Percentiles rank a stretch among this genome's conserved stretches.
phyloP scores from a whole-genome alignment of 2,797 vertebrate species.

The Emys orbicularis region DNA sequence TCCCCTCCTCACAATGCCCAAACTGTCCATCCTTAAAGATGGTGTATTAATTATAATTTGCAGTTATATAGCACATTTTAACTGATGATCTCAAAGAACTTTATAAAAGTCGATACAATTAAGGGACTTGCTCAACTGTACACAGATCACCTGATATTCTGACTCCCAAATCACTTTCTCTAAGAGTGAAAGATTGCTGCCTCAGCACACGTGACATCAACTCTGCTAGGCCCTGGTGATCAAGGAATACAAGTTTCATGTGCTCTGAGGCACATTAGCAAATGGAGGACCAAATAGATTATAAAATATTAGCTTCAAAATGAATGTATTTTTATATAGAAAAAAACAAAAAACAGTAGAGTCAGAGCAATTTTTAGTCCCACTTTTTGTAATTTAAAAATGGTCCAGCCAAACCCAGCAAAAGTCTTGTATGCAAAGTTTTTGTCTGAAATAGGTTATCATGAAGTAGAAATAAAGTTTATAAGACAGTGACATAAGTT shows the following conservation, averaged over 20 bases:
- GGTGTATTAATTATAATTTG: neutral
- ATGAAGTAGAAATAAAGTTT: neutral
- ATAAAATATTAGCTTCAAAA: neutral
- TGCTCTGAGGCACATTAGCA: neutral
- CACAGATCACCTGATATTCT: neutral
- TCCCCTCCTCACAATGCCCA: neutral
- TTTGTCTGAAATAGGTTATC: neutral
- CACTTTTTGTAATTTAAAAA: neutral
- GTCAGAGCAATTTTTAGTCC: neutral
- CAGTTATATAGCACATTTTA: neutral
- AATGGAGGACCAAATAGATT: neutral
- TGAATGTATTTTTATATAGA: neutral
- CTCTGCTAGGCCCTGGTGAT: neutral
- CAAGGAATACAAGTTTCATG: neutral
- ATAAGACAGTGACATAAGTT: neutral
- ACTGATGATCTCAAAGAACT: neutral
- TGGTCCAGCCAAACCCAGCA: neutral
- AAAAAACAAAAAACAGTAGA: neutral
- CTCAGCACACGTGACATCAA: neutral
- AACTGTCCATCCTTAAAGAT: neutral
- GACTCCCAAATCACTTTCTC: neutral
- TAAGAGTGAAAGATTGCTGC: neutral
- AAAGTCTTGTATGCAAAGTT: neutral
- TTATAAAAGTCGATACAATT: neutral
- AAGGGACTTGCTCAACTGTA: neutral